Evolutionary conservation across 2,888 invertebrate genomes (phyloP), one percentile per base, ranked within the genome.

Genomic region (Cantharis rufa): DNA sequence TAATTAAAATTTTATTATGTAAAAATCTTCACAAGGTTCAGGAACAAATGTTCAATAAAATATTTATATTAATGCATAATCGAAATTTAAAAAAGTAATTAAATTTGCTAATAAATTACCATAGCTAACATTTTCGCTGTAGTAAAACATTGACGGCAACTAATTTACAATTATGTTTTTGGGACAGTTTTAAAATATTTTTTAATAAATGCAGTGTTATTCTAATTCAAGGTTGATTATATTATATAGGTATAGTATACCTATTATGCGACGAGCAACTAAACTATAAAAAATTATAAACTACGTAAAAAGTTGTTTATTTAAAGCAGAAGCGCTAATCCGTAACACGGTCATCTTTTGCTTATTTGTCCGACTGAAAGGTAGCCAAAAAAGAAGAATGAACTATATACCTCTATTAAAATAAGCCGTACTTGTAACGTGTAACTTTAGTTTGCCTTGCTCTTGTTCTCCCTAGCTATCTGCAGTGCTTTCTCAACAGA

Each of bases 1-100:
- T n/a, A 21, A 66, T 63, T 61, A 75, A 71, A 69, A 71, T 24
- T 62, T 62, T 15, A 69, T 71, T 75, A 75, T 71, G 71, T 75
- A 75, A 75, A 62, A 28, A 15, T 69, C 71, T 32, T 28, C 62
- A 71, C 21, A 71, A 66, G 71, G 75, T 24, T 71, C 62, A 32
- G 64, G 32, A 71, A 21, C 75, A 75, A 71, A 61, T 75, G 75
- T 75, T 71, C 21, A 24, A 70, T 32, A 18, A 70, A 62, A 61
- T 64, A 69, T 32, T 64, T 70, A 48, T 70, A 48, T 16, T 66
- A 66, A 66, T 66, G 13, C 18, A 66, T 24, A 21, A 66, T 66
- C 15, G 10, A 9, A 21, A 21, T n/a, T 66, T 66, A 21, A 21
- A 21, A 66, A 18, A 4, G 5, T 66, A 66, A 66, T 66, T 66